Evolutionary conservation across 2,797 vertebrate species (phyloP), one percentile per base, ranked within the genome.

Genomic region (Falco cherrug): DNA sequence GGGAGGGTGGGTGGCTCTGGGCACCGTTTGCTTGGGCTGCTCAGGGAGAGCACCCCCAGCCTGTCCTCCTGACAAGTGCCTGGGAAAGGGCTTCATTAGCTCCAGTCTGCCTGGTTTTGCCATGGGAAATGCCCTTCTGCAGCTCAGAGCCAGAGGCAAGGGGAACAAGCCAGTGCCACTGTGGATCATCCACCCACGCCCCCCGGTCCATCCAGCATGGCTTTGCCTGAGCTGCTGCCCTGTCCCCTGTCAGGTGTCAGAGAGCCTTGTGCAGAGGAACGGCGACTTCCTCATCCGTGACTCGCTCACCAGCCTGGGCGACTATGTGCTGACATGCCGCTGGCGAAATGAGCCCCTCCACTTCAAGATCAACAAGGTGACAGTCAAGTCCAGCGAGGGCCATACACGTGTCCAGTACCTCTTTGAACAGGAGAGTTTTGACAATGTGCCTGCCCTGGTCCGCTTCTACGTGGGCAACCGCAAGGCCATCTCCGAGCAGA

Each of bases 231-330:
- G 35, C 37, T 7, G 5, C 76, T 80, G 43, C 37, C 33, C 39
- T 81, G 35, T 89, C 19, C 37, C 64, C 39, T 64, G 28, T 11
- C 94, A 99, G 99, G 99, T 99, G 65, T 99, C 99, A 0, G 99
- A 99, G 98, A 99, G 98, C 37, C 97, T 99, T 80, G 99, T 99
- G 65, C 95, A 99, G 90, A 98, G 99, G 61, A 99, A 99, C 0
- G 99, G 99, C 0, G 99, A 99, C 95, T 99, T 99, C 97, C 98
- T 99, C 24, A 99, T 99, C 89, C 99, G 99, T 0, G 99, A 99
- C 97, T 99, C 99, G 0, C 98, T 99, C 96, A 99, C 98, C 93
- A 99, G 98, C 56, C 96, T 98, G 54, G 99, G 99, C 0, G 99
- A 99, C 97, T 99, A 99, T 0, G 99, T 99, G 45, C 98, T 99